Evolutionary conservation across 2,113 vertebrate genomes (phyloP), one percentile per base, ranked within the genome.

Genomic region (Jaculus jaculus): DNA sequence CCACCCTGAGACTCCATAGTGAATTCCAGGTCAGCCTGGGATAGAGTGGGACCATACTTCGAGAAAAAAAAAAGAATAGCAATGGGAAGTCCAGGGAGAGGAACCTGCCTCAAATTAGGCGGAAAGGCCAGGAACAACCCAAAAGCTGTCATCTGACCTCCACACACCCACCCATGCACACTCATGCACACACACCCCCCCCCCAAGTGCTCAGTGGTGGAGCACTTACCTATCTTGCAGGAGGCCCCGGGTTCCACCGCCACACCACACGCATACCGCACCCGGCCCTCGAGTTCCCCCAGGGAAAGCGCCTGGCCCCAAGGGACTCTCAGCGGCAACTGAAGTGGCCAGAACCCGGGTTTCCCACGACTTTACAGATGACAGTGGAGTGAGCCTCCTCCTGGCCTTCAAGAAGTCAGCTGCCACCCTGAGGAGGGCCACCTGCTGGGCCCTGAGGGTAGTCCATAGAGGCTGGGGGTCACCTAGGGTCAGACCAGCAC

Each of bases 361-460:
- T 73, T 23, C 32, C n/a, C 69, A 34, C 61, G 32, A 34, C 32
- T 71, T 71, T 18, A 6, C 13, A 30, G 42, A 9, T 1, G 42
- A 30, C 23, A 3, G 51, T 60, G 63, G 47, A 66, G 15, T 71
- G 26, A 72, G 2, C 21, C 32, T 72, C 58, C 80, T 7, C 3
- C 24, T 0, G 30, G 23, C 39, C 75, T 63, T 37, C 24, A 90
- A 72, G 85, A 92, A 94, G 51, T 32, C n/a, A 17, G 39, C 60
- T 32, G 68, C 83, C 80, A 20, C 9, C 30, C 0, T 37, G 13
- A 16, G 30, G 72, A 92, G 80, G 51, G 26, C 72, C 47, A 58
- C 6, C 0, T 12, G 28, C 34, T 37, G 26, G 37, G 34, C 73
- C 28, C 71, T 3, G 30, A 34, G 42, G 0, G 15, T 0, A 4